These are phyloP conservation scores for Charanyca ferruginea DNA, from an alignment of 2,888 invertebrate species.

Conservation along the genomic window DNA sequence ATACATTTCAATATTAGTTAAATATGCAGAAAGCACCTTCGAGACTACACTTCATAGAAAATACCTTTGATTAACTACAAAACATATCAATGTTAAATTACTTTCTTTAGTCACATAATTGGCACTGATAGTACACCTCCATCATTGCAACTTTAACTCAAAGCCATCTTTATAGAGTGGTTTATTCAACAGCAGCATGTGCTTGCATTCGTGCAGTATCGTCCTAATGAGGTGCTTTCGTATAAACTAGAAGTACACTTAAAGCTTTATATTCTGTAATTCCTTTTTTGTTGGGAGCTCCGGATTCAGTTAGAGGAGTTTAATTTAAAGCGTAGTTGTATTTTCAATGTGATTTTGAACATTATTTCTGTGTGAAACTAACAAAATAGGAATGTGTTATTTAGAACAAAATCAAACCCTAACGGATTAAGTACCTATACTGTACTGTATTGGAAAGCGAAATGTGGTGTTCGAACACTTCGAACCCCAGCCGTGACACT, in stretches of 20 bases:
- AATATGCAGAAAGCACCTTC: too few species aligned
- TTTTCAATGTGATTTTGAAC: conserved; percentile 44
- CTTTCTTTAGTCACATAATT: conserved; percentile 41
- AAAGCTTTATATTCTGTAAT: conserved; percentile 63
- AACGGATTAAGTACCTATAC: neutral
- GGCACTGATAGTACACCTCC: conserved; percentile 12
- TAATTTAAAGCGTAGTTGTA: conserved; percentile 55
- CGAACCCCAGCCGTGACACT: neutral
- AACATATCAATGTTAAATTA: conserved; percentile 52
- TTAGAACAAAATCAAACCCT: neutral
- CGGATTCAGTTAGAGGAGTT: conserved; percentile 59
- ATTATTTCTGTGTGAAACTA: conserved; percentile 35
- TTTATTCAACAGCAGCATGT: conserved; percentile 16
- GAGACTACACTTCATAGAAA: too few species aligned
- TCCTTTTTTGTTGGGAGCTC: conserved; percentile 64
- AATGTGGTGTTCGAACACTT: neutral
- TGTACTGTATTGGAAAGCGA: too few species aligned
- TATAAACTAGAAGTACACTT: conserved; percentile 62
- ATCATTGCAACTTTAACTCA: conserved; percentile 34
- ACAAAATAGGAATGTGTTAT: conserved; percentile 10
- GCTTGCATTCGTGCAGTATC: conserved; percentile 47
- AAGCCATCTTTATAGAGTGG: neutral
- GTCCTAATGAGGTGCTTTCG: conserved; percentile 70
- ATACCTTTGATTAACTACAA: neutral
- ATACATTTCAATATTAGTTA: too few species aligned